Evolutionary conservation across 2,797 vertebrate species (phyloP), one percentile per base, ranked within the genome.

Genomic region (Selene dorsalis): DNA sequence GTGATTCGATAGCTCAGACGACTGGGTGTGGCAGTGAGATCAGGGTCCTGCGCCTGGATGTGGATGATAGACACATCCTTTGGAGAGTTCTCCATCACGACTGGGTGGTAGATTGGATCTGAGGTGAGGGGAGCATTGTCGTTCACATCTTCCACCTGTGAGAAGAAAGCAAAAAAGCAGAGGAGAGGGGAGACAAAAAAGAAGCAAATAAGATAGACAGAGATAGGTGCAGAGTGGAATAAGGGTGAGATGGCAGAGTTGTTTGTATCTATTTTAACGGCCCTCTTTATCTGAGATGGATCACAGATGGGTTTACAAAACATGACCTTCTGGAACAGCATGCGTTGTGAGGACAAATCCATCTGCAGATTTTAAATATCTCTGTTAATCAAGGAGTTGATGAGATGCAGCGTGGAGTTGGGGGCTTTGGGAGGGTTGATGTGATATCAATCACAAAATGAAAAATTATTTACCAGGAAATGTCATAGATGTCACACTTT

Each of bases 121-220:
- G 97, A 97, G 77, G 97, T 97, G 92, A 99, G 94, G 0, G 98
- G 98, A 4, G 98, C 97, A 8, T 99, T 99, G 92, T 99, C 98
- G 50, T 99, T 99, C 78, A 98, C 91, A 2, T 99, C 98, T 88
- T 98, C 97, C 41, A 99, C 95, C 91, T 95, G 85, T 66, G 59
- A 80, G 61, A 71, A 9, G 55, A 67, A 75, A 13, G 39, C 28
- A 17, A 78, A 52, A 2, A 67, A 50, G 45, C 43, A 47, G n/a
- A 22, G 1, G 52, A 17, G 52, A 52, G n/a, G 24, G 3, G 43
- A 11, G 35, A 64, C 7, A 43, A 16, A 47, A 20, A 57, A 47
- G 41, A n/a, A 38, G 41, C 32, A 35, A 35, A 35, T 35, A 35
- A 32, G n/a, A 45, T n/a, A 73, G 30, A 43, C 55, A 22, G 24